phyloP scores from a whole-genome alignment of 2,888 invertebrate genomes.

The Margaritifera margaritifera region DNA sequence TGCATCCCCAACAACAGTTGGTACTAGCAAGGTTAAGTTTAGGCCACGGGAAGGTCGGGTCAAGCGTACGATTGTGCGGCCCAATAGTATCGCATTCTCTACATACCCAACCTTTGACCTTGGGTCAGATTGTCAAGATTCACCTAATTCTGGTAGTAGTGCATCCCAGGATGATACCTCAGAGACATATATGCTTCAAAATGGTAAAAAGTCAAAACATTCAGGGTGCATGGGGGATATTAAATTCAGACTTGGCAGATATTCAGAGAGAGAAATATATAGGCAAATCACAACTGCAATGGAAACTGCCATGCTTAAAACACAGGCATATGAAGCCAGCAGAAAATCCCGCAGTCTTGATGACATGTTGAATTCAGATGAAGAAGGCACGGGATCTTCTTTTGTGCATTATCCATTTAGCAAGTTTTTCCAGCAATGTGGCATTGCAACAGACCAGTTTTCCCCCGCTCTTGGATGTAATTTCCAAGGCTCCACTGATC shows the following conservation, averaged over 20 bases:
- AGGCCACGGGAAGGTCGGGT: constrained; percentile 63
- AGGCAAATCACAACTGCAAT: constrained; percentile 65
- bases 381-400: constrained; percentile 43
- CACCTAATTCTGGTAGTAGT: constrained; percentile 48
- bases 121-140: constrained; percentile 53
- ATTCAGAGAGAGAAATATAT: constrained; percentile 62
- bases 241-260: constrained; percentile 50
- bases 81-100: constrained; percentile 71
- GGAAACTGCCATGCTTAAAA: constrained; percentile 65
- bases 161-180: constrained; percentile 59
- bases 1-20: constrained; percentile 34
- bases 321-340: constrained; percentile 56
- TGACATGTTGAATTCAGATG: constrained; percentile 66
- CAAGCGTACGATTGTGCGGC: constrained; percentile 63
- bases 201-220: constrained; percentile 56
- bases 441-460: constrained; percentile 52
- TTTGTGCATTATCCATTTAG: constrained; percentile 49
- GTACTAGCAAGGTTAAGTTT: constrained; percentile 50
- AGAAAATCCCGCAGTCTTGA: constrained; percentile 71
- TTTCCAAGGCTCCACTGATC: constrained; percentile 60
- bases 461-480: constrained; percentile 53
- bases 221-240: constrained; percentile 47
- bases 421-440: constrained; percentile 50
- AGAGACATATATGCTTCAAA: constrained; percentile 53
- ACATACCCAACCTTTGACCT: constrained; percentile 67